Percentiles rank a stretch among this genome's conserved stretches.
These are phyloP conservation scores for Sisor rabdophorus DNA, from an alignment of 2,113 vertebrate species.

Conservation along the genomic window DNA sequence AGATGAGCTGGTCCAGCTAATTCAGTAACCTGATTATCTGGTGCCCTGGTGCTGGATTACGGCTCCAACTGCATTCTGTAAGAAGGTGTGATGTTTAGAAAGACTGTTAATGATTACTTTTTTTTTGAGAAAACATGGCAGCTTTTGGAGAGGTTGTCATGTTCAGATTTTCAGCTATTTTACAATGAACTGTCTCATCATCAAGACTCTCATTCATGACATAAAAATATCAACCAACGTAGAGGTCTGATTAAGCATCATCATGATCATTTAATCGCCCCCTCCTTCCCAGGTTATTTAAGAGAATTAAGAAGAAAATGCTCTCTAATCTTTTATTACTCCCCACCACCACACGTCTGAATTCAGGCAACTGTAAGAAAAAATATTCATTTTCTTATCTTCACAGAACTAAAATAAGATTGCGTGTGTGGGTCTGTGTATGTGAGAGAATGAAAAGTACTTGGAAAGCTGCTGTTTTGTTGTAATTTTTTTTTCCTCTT, in stretches of 20 bases:
- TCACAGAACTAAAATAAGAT: background rate
- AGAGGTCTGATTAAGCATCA: slow-evolving; percentile 1
- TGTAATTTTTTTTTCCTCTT: background rate
- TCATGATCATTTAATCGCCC: background rate
- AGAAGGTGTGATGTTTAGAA: background rate
- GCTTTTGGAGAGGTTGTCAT: slow-evolving; percentile 4
- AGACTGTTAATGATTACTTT: background rate
- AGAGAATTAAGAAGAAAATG: background rate
- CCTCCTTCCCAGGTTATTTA: too few relatives aligned
- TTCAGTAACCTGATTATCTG: slow-evolving; percentile 8
- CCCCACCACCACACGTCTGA: background rate
- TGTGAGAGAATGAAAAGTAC: slow-evolving; percentile 28
- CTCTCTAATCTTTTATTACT: background rate
- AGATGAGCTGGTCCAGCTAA: background rate
- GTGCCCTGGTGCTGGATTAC: slow-evolving; percentile 2
- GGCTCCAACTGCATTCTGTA: background rate
- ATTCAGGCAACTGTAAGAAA: background rate
- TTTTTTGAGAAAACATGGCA: background rate
- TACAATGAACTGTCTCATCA: background rate
- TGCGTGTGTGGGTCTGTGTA: slow-evolving; percentile 18
- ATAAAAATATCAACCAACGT: background rate
- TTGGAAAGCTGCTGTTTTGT: slow-evolving; percentile 39
- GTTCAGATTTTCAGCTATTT: background rate
- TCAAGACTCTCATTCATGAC: background rate
- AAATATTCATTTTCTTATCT: background rate